Percentiles rank a stretch among this genome's conserved stretches.
phyloP scores from a whole-genome alignment of 2,797 vertebrate species.

The Coreius guichenoti region DNA sequence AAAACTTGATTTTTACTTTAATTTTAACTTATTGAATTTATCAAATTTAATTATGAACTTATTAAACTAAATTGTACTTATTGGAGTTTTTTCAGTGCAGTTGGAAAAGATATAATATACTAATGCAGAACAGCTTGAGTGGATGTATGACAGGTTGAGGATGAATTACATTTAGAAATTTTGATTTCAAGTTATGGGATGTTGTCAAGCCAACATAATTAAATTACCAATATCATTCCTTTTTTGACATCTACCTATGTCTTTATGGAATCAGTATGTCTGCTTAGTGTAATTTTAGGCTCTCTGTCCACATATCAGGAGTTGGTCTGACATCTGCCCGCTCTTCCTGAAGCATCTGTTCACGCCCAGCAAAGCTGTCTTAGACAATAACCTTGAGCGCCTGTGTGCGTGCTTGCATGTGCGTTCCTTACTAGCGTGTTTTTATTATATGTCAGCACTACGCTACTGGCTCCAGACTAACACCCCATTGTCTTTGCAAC shows the following conservation, averaged over 20 bases:
- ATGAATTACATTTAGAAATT: background rate
- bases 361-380: constrained; percentile 24
- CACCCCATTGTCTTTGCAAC: constrained; percentile 59
- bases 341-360: constrained; percentile 50
- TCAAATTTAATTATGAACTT: no score
- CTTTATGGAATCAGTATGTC: background rate
- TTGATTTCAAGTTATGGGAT: background rate
- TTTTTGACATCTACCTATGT: background rate
- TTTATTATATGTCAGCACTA: constrained; percentile 51
- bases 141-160: background rate
- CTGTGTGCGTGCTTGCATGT: constrained; percentile 36
- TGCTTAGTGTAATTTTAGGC: background rate
- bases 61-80: no score
- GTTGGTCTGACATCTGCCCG: constrained; percentile 29
- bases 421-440: constrained; percentile 33
- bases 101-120: background rate
- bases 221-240: background rate
- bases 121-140: background rate
- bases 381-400: constrained; percentile 36
- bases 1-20: no score
- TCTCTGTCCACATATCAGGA: constrained; percentile 2
- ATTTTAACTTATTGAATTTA: no score
- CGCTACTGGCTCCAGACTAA: constrained; percentile 47
- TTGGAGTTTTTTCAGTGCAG: no score
- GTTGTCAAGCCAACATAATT: background rate